phyloP scores from a whole-genome alignment of 2,797 vertebrate genomes.

The Myiotriccus ornatus region DNA sequence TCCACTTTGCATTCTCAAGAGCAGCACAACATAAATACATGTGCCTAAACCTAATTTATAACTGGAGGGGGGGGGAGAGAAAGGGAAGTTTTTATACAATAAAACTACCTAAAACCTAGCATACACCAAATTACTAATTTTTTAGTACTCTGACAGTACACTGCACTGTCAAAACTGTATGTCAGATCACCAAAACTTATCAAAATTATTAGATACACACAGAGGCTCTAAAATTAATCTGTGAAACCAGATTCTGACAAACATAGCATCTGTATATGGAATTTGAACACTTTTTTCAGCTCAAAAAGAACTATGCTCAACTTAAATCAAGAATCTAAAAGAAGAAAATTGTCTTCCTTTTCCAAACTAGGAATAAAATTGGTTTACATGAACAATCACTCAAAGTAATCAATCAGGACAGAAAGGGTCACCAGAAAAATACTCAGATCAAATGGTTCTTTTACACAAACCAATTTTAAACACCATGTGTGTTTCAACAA shows the following conservation, averaged over 20 bases:
- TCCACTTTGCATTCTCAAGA: not conserved
- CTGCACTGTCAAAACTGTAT: not conserved
- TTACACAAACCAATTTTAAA: not conserved
- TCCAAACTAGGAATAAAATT: not conserved
- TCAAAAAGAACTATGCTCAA: not conserved
- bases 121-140: not conserved
- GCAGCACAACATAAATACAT: not conserved
- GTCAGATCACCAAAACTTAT: not conserved
- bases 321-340: not conserved
- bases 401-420: not conserved
- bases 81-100: rapidly evolving
- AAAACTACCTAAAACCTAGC: not conserved
- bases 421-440: not conserved
- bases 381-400: not conserved
- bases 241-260: not conserved
- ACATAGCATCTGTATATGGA: not conserved
- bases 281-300: not conserved
- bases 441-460: not conserved
- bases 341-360: not conserved
- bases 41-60: not conserved
- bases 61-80: rapidly evolving
- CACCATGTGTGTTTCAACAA: not conserved
- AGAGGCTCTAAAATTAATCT: not conserved
- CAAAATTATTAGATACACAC: not conserved
- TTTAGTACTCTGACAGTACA: not conserved